phyloP scores from a whole-genome alignment of 2,113 vertebrate species.

The Tetrax tetrax region DNA sequence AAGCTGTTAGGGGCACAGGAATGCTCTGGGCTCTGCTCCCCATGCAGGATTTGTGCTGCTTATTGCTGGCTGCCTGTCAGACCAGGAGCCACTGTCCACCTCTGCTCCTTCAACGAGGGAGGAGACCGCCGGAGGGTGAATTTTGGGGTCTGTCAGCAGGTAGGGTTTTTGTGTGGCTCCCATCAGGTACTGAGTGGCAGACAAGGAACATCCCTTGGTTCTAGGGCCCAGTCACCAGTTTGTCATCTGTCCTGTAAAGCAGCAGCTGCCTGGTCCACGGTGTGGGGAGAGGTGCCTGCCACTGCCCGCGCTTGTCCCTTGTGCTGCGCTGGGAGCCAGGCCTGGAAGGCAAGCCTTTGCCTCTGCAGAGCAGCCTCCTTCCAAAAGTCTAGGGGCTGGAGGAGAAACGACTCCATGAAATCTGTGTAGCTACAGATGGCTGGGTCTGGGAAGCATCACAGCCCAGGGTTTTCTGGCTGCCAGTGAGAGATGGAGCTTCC shows the following conservation, averaged over 20 bases:
- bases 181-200: not conserved
- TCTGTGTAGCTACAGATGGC: not conserved
- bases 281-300: not conserved
- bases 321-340: not conserved
- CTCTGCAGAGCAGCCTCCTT: too few relatives aligned
- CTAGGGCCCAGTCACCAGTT: not conserved
- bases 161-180: not conserved
- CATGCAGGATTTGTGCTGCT: not conserved
- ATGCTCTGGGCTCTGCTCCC: not conserved
- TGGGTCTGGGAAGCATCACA: not conserved
- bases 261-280: not conserved
- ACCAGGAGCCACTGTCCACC: not conserved
- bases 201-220: not conserved
- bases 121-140: accelerated
- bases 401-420: not conserved
- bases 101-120: not conserved
- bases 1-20: not conserved
- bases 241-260: not conserved
- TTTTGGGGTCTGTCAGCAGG: not conserved
- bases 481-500: not conserved
- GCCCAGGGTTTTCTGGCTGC: too few relatives aligned
- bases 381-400: not conserved
- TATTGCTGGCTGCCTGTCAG: not conserved
- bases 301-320: not conserved
- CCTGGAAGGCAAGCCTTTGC: too few relatives aligned